phyloP scores from a whole-genome alignment of 2,888 invertebrate genomes.

The Chydorus sphaericus region DNA sequence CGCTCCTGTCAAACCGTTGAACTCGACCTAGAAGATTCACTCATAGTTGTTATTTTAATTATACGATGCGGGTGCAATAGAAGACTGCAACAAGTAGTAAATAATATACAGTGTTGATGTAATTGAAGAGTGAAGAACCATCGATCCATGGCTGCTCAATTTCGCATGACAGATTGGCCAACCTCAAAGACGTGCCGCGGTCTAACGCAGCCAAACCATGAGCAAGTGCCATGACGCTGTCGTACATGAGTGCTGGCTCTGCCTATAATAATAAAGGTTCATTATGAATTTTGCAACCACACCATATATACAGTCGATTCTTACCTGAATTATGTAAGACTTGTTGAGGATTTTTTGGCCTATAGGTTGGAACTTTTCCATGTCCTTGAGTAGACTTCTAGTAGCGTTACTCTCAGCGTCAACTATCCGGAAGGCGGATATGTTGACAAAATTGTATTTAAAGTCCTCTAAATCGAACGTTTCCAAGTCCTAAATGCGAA shows the following conservation, averaged over 20 bases:
- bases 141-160: slow-evolving; percentile 61
- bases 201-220: slow-evolving; percentile 58
- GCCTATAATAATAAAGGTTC: too few relatives aligned
- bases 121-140: slow-evolving; percentile 57
- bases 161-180: slow-evolving; percentile 68
- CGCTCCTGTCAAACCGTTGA: slow-evolving; percentile 74
- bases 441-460: slow-evolving; percentile 34
- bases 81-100: neutral
- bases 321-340: slow-evolving; percentile 19
- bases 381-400: slow-evolving; percentile 21
- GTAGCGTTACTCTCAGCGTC: slow-evolving; percentile 17
- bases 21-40: slow-evolving; percentile 43
- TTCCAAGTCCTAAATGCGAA: slow-evolving; percentile 21
- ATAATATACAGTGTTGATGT: slow-evolving; percentile 49
- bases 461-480: slow-evolving; percentile 27
- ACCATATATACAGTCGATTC: neutral
- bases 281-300: neutral
- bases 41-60: neutral
- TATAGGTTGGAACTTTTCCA: slow-evolving; percentile 26
- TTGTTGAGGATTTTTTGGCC: slow-evolving; percentile 20
- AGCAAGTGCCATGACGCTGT: slow-evolving; percentile 69
- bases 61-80: neutral
- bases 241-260: slow-evolving; percentile 70
- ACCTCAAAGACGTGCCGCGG: slow-evolving; percentile 47
- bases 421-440: slow-evolving; percentile 32